phyloP scores from a whole-genome alignment of 2,113 vertebrate genomes.

The Suricata suricatta region DNA sequence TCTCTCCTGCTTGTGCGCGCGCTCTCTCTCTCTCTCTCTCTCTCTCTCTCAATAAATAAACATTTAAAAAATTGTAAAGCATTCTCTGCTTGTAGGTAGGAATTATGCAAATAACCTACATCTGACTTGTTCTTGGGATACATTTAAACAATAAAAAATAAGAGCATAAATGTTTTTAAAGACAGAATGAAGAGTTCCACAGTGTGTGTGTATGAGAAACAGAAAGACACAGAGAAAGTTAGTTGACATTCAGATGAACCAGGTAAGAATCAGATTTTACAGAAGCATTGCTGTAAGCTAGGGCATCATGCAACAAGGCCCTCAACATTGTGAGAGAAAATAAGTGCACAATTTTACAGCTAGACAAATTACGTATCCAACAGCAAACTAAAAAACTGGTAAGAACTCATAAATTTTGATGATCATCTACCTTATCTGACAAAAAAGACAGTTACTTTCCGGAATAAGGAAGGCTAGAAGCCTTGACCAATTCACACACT shows the following conservation, averaged over 20 bases:
- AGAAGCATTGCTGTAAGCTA: not conserved
- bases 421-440: not conserved
- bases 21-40: no score
- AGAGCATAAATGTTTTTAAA: not conserved
- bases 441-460: not conserved
- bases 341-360: not conserved
- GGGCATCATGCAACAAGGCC: not conserved
- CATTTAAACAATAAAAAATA: not conserved
- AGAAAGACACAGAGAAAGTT: not conserved
- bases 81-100: not conserved
- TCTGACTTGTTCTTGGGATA: not conserved
- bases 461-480: not conserved
- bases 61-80: no score
- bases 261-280: not conserved
- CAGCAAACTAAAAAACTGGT: not conserved
- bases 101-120: not conserved
- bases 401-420: not conserved
- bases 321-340: not conserved
- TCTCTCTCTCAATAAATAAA: no score
- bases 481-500: not conserved
- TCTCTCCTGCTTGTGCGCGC: no score
- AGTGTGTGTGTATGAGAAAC: not conserved
- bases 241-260: not conserved
- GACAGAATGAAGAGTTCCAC: not conserved
- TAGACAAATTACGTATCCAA: not conserved